These are phyloP conservation scores for Heliocidaris erythrogramma DNA, from an alignment of 35 echinoderm and acorn worm genomes.

Conservation along the genomic window DNA sequence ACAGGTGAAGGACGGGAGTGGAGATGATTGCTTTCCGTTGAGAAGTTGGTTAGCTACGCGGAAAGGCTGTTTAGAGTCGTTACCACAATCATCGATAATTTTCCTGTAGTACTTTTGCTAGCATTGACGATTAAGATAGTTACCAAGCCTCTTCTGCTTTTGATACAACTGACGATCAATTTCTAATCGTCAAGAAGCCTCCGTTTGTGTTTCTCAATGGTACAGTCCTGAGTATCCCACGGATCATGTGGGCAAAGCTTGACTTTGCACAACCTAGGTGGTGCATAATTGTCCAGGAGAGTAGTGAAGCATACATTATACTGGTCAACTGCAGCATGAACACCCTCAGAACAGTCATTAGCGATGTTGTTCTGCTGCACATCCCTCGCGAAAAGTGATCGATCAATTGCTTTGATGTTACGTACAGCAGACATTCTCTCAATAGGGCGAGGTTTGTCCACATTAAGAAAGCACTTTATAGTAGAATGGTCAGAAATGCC, in stretches of 20 bases:
- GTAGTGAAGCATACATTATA: not conserved
- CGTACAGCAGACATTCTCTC: not conserved
- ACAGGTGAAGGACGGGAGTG: not conserved
- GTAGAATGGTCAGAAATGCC: not conserved
- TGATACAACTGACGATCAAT: slow-evolving; percentile 56
- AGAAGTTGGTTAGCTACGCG: slow-evolving; percentile 42
- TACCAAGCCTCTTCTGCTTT: slow-evolving; percentile 20
- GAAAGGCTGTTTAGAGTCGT: slow-evolving; percentile 46
- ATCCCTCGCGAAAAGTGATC: not conserved
- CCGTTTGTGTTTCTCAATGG: slow-evolving; percentile 37
- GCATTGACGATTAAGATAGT: slow-evolving; percentile 25
- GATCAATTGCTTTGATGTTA: slow-evolving; percentile 11
- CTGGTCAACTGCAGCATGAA: too few species aligned
- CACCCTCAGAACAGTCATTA: too few species aligned
- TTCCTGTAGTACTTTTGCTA: slow-evolving; percentile 44
- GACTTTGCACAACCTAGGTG: not conserved
- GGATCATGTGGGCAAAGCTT: slow-evolving; percentile 21
- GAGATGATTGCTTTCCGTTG: not conserved
- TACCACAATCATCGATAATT: not conserved
- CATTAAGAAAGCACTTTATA: not conserved
- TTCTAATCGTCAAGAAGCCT: slow-evolving; percentile 30
- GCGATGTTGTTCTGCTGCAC: not conserved
- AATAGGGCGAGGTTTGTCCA: not conserved
- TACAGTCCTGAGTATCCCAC: slow-evolving; percentile 43
- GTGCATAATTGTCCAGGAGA: not conserved